Conservation (phyloP, 2,797 vertebrate species). For the Hippopotamyrus pictus region DNA sequence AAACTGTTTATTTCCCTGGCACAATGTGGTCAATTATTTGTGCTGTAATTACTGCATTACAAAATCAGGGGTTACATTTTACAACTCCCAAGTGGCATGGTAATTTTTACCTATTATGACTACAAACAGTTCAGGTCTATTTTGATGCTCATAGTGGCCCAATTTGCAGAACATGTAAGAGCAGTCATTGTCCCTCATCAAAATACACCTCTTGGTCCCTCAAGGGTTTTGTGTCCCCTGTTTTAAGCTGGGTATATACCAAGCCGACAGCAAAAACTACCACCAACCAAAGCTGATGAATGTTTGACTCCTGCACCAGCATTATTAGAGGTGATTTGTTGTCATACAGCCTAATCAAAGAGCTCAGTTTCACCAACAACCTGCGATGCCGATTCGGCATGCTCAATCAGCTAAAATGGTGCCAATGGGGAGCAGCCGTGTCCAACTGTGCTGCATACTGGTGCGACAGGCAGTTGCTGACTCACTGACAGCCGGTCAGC, state of each 20-base stretch:
- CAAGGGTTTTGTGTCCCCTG: background rate
- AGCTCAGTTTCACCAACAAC: background rate
- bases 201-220: background rate
- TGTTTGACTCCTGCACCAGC: background rate
- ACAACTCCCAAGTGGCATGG: slow-evolving; percentile 4
- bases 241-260: background rate
- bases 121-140: background rate
- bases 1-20: slow-evolving; percentile 11
- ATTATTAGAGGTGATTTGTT: background rate
- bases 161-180: background rate
- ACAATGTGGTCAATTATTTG: slow-evolving; percentile 16
- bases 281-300: background rate
- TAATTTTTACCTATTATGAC: slow-evolving; percentile 15
- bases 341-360: background rate
- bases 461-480: background rate
- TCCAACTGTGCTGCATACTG: background rate
- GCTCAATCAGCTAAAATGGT: background rate
- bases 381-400: background rate
- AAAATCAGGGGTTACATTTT: slow-evolving; percentile 16
- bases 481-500: background rate
- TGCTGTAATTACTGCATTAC: slow-evolving; percentile 1
- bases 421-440: background rate
- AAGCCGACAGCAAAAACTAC: background rate
- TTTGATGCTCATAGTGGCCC: background rate
- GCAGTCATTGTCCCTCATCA: background rate